A percentile compares a stretch with the other conserved stretches of the same genome.
Conservation (phyloP, 2,888 invertebrate species). For the Abrostola tripartita region DNA sequence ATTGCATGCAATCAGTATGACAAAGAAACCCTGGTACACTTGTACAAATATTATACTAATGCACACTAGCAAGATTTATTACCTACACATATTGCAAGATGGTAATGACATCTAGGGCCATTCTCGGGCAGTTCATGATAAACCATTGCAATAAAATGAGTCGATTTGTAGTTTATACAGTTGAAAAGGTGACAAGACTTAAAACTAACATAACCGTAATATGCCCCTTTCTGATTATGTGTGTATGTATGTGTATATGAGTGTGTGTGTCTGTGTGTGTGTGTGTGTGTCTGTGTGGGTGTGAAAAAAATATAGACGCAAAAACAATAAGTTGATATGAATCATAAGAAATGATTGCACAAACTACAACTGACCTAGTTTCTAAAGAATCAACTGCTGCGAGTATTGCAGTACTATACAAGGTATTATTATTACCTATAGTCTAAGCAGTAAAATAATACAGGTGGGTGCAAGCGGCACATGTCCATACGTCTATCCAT, state of each 20-base stretch:
- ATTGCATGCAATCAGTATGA: conserved; percentile 57
- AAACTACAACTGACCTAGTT: conserved; percentile 56
- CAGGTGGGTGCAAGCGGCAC: conserved; percentile 57
- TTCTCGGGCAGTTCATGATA: background rate
- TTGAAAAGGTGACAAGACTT: too few species aligned
- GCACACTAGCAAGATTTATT: conserved; percentile 42
- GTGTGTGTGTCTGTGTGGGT: too few species aligned
- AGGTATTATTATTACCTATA: conserved; percentile 1
- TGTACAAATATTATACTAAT: conserved; percentile 65
- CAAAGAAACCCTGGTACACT: conserved; percentile 65
- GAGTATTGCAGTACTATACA: conserved; percentile 34
- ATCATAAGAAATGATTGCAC: conserved; percentile 18
- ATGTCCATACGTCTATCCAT: too few species aligned
- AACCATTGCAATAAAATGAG: too few species aligned
- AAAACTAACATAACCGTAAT: too few species aligned
- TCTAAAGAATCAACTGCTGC: conserved; percentile 42
- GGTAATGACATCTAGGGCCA: too few species aligned
- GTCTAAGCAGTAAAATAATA: conserved; percentile 40
- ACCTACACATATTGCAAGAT: conserved; percentile 37
- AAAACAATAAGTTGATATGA: too few species aligned
- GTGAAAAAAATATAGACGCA: too few species aligned
- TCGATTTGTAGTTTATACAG: too few species aligned
- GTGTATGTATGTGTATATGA: too few species aligned
- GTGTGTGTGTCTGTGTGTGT: too few species aligned
- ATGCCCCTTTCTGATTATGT: too few species aligned